phyloP scores from a whole-genome alignment of 2,113 vertebrate species.

The Pontoporia blainvillei region DNA sequence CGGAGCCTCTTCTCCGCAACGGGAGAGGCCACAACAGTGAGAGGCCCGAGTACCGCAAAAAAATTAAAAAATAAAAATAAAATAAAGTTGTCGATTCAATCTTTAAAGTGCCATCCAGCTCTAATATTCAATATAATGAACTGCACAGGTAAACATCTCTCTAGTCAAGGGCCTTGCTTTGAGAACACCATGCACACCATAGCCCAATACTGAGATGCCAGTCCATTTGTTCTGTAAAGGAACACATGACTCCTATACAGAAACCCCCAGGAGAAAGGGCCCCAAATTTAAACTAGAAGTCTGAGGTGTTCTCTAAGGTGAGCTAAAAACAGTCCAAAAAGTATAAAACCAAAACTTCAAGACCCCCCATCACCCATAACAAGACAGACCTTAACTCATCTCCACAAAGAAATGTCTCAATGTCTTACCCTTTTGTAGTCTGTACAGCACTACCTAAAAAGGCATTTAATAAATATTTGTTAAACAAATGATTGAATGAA shows the following conservation, averaged over 20 bases:
- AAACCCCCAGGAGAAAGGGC: not conserved
- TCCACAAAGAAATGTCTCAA: not conserved
- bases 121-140: not conserved
- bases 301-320: not conserved
- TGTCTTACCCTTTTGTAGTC: not conserved
- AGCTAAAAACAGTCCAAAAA: not conserved
- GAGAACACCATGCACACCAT: not conserved
- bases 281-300: not conserved
- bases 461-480: not conserved
- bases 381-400: not conserved
- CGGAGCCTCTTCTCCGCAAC: too few species aligned
- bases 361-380: not conserved
- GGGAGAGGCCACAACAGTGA: too few species aligned
- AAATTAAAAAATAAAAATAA: too few species aligned
- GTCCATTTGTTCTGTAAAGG: not conserved
- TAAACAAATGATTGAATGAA: not conserved
- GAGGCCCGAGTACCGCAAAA: too few species aligned
- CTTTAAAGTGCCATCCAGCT: not conserved
- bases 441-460: not conserved
- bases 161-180: not conserved
- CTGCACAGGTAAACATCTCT: not conserved
- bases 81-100: not conserved
- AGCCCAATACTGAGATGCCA: not conserved
- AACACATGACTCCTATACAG: not conserved
- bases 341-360: not conserved